Evolutionary conservation across 2,797 vertebrate genomes (phyloP).

Genomic region (Zalophus californianus): DNA sequence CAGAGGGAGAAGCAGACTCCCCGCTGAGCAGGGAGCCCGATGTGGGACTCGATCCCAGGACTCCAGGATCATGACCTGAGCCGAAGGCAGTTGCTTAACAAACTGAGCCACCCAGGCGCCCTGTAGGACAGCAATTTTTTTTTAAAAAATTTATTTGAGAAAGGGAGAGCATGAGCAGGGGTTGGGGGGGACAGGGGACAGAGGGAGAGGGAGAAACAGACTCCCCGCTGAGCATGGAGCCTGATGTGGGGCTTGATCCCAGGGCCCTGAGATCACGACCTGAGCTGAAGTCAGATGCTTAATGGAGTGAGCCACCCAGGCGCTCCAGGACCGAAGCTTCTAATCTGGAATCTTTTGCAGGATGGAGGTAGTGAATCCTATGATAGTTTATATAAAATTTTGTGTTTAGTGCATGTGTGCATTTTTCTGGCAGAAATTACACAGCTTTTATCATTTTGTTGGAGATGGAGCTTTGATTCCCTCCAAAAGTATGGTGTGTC

Average conservation of each 20-base stretch:
- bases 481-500: background rate
- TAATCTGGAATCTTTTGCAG: background rate
- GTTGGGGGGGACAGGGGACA: background rate
- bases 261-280: background rate
- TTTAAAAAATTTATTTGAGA: no score
- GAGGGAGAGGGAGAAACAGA: background rate
- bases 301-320: background rate
- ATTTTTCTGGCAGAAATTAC: conserved; percentile 34
- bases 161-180: background rate
- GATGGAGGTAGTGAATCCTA: background rate
- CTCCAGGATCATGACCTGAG: no score
- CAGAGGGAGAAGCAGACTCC: no score
- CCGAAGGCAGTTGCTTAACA: no score
- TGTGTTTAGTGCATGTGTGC: background rate
- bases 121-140: background rate
- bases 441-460: conserved; percentile 39
- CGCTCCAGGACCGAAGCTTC: background rate
- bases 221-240: background rate
- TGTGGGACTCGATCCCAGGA: no score
- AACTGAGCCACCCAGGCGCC: no score
- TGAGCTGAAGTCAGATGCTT: background rate
- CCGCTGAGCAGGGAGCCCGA: no score
- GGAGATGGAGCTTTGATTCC: background rate
- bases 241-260: background rate
- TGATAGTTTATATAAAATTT: conserved; percentile 25